Conservation (phyloP, 2,888 invertebrate species). For the Phrixothrix hirtus region DNA sequence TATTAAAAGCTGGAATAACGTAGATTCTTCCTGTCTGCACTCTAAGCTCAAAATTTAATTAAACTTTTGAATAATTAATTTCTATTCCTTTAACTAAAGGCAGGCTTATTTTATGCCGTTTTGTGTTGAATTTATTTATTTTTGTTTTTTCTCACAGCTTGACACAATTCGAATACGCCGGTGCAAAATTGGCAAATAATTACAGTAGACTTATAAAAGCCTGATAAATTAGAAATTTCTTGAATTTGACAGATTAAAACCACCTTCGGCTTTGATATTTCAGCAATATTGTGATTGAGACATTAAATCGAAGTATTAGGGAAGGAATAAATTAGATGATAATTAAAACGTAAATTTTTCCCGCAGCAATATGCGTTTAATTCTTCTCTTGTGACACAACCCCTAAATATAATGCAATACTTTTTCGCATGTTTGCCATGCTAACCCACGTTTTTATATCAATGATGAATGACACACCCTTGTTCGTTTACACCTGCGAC, state of each 20-base stretch:
- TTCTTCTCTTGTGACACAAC: conserved; percentile 2
- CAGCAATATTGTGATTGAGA: neutral
- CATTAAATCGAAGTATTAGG: neutral
- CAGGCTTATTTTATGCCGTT: neutral
- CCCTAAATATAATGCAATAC: conserved; percentile 8
- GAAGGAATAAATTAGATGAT: conserved; percentile 6
- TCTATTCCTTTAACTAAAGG: neutral
- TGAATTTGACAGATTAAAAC: neutral
- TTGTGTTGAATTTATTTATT: neutral
- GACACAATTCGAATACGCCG: neutral
- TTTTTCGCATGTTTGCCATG: conserved; percentile 4
- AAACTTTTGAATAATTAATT: neutral
- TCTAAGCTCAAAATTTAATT: neutral
- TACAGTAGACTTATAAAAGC: no score
- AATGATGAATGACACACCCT: conserved; percentile 16
- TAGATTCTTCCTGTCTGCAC: neutral
- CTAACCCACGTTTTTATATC: conserved; percentile 11
- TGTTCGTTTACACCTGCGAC: conserved; percentile 14
- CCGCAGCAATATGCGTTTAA: conserved; percentile 6
- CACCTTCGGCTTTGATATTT: neutral
- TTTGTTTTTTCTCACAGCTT: neutral
- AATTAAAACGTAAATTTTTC: neutral
- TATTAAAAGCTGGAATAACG: neutral
- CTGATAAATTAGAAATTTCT: neutral
- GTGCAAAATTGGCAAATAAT: neutral